phyloP scores from a whole-genome alignment of 2,797 vertebrate genomes.

The Sorex maritimensis region DNA sequence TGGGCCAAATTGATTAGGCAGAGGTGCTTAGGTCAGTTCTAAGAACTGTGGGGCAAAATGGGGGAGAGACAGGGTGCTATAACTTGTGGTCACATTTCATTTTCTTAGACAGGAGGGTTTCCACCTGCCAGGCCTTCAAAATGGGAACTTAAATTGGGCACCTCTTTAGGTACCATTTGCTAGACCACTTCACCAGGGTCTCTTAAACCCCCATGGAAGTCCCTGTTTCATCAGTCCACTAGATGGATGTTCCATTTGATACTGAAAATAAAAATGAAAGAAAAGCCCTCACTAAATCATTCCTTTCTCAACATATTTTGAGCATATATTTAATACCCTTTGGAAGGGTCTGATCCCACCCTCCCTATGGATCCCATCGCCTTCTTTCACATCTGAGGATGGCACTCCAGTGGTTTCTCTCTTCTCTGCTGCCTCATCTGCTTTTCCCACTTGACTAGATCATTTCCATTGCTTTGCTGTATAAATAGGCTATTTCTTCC shows the following conservation, averaged over 20 bases:
- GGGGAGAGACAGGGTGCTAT: too few species aligned
- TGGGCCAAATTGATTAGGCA: too few species aligned
- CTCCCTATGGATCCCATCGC: too few species aligned
- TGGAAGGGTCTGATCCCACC: too few species aligned
- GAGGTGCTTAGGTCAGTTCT: too few species aligned
- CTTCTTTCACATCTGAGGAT: not conserved
- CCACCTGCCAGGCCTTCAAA: too few species aligned
- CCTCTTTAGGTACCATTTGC: too few species aligned
- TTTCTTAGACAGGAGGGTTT: too few species aligned
- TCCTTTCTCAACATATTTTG: not conserved
- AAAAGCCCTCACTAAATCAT: not conserved
- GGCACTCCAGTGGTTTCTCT: not conserved
- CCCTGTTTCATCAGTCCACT: not conserved
- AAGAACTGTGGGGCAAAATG: too few species aligned
- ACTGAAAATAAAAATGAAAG: conserved; percentile 33
- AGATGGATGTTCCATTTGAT: not conserved
- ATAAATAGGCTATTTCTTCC: not conserved
- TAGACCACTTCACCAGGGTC: not conserved
- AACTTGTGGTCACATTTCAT: too few species aligned
- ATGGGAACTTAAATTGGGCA: too few species aligned
- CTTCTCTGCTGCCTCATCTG: not conserved
- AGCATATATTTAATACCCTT: not conserved
- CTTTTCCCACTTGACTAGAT: not conserved
- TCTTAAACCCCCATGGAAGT: not conserved
- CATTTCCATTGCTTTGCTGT: not conserved